Base-by-base conservation (phyloP, 1,140 invertebrate genomes). In the Anoplophora glabripennis region DNA sequence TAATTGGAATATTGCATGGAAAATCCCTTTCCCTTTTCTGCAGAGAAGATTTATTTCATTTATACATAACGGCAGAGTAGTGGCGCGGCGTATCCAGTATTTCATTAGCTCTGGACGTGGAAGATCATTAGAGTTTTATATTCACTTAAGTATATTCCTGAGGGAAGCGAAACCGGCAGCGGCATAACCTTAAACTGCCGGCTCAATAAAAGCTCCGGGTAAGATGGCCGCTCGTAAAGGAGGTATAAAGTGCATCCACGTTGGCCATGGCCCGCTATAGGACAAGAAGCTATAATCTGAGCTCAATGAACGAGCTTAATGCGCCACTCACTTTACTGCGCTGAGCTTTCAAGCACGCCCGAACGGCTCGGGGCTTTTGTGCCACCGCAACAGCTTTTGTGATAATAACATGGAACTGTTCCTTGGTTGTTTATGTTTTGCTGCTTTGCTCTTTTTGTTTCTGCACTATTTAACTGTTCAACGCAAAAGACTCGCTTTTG, bases 181-280 rank as follows among this genome's bases (percentile, higher is more conserved):
- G 57, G 55, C 35, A 56, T 51, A 56, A 61, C 45, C 61, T 53
- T 53, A 53, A 59, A 56, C 47, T 58, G 17, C 44, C 36, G 45
- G 57, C 45, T 63, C 59, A 63, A 66, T 68, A 67, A 69, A 68
- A 65, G 66, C 64, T 61, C 57, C 35, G 48, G 28, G 46, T 67
- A 70, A 70, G 68, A 70, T 70, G 68, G 66, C 68, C 62, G 68
- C 66, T 68, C 68, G 66, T 70, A 70, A 70, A 68, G 58, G 61
- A 63, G 65, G 65, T 62, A 64, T 66, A 70, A 70, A 70, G 64
- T 70, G 68, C 68, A 70, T 66, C 68, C 62, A 61, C 33, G 68
- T 66, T 57, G 55, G 66, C 64, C 66, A 54, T 51, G 57, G 34
- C 46, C 54, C 53, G 54, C 60, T 40, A 68, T 70, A 70, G 68